A percentile compares a stretch with the other conserved stretches of the same genome.
Conservation (phyloP, 2,888 invertebrate genomes). For the Pediacus dermestoides region DNA sequence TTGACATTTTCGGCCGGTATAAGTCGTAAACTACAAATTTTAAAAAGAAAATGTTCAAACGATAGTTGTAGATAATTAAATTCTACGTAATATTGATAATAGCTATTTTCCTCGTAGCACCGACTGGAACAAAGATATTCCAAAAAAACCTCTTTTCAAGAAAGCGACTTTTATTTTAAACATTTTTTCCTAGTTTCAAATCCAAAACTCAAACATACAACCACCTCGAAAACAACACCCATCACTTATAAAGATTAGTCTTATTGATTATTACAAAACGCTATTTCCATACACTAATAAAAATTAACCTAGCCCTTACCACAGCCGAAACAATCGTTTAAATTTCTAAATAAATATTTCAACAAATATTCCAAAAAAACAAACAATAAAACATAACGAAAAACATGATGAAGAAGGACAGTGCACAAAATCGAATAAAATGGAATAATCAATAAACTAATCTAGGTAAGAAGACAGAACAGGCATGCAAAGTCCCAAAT, state of each 20-base stretch:
- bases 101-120: no score
- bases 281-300: background rate
- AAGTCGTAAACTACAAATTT: no score
- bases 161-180: no score
- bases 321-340: constrained; percentile 1
- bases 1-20: no score
- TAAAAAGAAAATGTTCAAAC: no score
- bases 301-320: constrained; percentile 5
- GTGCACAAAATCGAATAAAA: constrained; percentile 25
- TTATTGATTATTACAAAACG: constrained; percentile 41
- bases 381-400: constrained; percentile 21
- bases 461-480: constrained; percentile 29
- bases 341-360: constrained; percentile 26
- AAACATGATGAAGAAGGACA: constrained; percentile 16
- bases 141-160: no score
- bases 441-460: constrained; percentile 43
- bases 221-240: no score
- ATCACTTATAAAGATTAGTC: constrained; percentile 55
- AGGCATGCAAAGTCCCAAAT: constrained; percentile 5
- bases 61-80: no score
- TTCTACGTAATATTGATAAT: no score
- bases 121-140: no score
- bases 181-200: no score
- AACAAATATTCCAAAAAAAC: constrained; percentile 22
- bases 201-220: no score